Evolutionary conservation across 1,140 invertebrate genomes (phyloP).

Genomic region (Drosophila nigrodunni): DNA sequence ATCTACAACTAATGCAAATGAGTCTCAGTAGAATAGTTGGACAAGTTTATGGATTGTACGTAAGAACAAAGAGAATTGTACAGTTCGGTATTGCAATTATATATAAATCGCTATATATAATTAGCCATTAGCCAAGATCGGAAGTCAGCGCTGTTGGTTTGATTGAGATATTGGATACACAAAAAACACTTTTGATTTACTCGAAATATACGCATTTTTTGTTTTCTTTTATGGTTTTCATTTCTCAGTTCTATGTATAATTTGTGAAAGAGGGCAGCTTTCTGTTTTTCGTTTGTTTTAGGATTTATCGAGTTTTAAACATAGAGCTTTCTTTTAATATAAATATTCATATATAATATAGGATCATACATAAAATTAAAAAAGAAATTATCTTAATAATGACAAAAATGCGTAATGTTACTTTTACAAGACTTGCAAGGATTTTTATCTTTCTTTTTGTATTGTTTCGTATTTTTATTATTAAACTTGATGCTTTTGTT

Average conservation of each 20-base stretch:
- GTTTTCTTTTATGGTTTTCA: constrained; percentile 5
- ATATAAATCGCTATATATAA: constrained; percentile 11
- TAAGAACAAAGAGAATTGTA: constrained; percentile 6
- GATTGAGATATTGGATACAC: constrained; percentile 17
- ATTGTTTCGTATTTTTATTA: constrained; percentile 58
- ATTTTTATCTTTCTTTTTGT: constrained; percentile 23
- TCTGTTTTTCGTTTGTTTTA: constrained; percentile 47
- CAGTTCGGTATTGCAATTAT: constrained; percentile 14
- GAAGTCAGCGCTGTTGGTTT: constrained; percentile 23
- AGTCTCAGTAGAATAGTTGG: neutral
- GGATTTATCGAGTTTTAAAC: constrained; percentile 43
- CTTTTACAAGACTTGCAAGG: constrained; percentile 59
- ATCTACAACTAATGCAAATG: neutral
- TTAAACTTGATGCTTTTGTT: constrained; percentile 73
- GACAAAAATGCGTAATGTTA: constrained; percentile 54
- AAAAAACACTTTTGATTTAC: constrained; percentile 25
- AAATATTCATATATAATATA: constrained; percentile 74
- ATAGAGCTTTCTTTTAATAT: constrained; percentile 49
- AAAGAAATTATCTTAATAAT: constrained; percentile 62
- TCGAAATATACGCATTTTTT: neutral
- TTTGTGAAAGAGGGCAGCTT: constrained; percentile 52
- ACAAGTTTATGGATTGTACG: no score
- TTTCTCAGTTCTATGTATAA: constrained; percentile 26
- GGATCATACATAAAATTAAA: constrained; percentile 69
- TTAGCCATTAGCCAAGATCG: neutral